Conservation (phyloP, 2,888 invertebrate species). For the Ptychoptera contaminata region DNA sequence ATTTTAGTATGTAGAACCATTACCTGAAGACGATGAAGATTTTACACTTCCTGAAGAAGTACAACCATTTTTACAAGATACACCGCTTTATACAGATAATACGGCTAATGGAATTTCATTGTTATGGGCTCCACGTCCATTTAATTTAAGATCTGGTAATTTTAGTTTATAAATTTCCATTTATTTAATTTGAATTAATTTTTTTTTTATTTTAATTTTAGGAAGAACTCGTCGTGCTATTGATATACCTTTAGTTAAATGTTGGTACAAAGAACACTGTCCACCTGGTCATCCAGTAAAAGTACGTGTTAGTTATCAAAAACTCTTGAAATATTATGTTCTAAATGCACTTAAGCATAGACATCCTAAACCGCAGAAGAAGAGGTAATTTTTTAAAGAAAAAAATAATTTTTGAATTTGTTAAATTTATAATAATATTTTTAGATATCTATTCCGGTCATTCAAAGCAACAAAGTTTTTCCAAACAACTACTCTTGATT, state of each 20-base stretch:
- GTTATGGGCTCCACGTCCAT: conserved; percentile 95
- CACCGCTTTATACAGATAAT: conserved; percentile 93
- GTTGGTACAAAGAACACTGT: conserved; percentile 92
- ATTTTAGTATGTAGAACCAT: conserved; percentile 52
- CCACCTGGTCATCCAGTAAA: conserved; percentile 96
- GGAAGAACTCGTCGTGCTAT: conserved; percentile 75
- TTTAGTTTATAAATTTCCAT: too few species aligned
- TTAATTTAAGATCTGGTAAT: conserved; percentile 81
- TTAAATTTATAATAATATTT: conserved; percentile 4
- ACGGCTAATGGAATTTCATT: conserved; percentile 97
- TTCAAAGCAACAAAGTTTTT: conserved; percentile 99
- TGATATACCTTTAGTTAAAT: conserved; percentile 93
- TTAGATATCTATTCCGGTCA: conserved; percentile 85
- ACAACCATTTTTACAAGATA: conserved; percentile 85
- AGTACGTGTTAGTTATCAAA: conserved; percentile 98
- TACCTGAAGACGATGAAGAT: conserved; percentile 89
- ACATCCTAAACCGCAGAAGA: conserved; percentile 97
- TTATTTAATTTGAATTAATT: too few species aligned
- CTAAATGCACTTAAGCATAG: conserved; percentile 94
- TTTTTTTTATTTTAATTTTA: too few species aligned
- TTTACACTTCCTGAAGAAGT: conserved; percentile 82
- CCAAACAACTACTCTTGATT: conserved; percentile 97
- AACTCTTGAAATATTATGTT: conserved; percentile 94
- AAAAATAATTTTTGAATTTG: not conserved
- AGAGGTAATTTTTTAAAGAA: conserved; percentile 40